Percentiles rank a stretch among this genome's conserved stretches.
Evolutionary conservation across 2,888 invertebrate species (phyloP).

Genomic region (Melieria crassipennis): DNA sequence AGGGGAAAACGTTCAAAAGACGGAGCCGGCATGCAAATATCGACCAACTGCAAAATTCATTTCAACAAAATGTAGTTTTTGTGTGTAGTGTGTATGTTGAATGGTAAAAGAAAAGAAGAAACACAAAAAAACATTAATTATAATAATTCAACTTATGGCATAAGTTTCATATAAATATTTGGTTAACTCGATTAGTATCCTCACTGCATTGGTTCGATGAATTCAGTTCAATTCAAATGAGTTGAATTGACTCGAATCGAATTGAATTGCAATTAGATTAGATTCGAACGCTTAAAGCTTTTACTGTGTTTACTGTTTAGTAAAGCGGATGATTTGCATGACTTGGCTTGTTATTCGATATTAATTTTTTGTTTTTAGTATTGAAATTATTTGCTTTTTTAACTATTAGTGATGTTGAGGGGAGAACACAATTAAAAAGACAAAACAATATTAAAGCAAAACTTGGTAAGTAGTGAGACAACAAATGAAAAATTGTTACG

Average conservation of each 20-base stretch:
- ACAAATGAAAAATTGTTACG: too few relatives aligned
- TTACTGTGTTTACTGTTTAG: conserved; percentile 7
- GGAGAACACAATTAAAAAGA: too few relatives aligned
- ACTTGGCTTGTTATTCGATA: conserved; percentile 28
- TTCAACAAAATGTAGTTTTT: conserved; percentile 45
- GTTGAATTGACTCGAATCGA: too few relatives aligned
- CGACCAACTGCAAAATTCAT: conserved; percentile 67
- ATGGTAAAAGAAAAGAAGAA: conserved; percentile 26
- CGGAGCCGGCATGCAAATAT: conserved; percentile 68
- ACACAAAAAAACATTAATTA: conserved; percentile 16
- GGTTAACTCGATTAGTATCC: not conserved
- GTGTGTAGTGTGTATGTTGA: conserved; percentile 8
- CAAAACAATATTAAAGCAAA: too few relatives aligned
- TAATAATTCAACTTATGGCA: not conserved
- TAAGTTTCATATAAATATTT: not conserved
- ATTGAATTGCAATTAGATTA: not conserved
- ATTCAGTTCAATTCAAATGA: too few relatives aligned
- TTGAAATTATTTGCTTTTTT: too few relatives aligned
- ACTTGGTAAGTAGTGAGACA: too few relatives aligned
- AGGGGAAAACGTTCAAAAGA: conserved; percentile 62
- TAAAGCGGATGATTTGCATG: conserved; percentile 34
- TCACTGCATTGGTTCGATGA: not conserved
- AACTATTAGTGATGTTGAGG: too few relatives aligned
- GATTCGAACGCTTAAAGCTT: not conserved
- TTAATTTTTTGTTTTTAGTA: too few relatives aligned